A percentile compares a stretch with the other conserved stretches of the same genome.
These are phyloP conservation scores for Camelus dromedarius DNA, from an alignment of 2,113 vertebrate genomes.

Conservation along the genomic window DNA sequence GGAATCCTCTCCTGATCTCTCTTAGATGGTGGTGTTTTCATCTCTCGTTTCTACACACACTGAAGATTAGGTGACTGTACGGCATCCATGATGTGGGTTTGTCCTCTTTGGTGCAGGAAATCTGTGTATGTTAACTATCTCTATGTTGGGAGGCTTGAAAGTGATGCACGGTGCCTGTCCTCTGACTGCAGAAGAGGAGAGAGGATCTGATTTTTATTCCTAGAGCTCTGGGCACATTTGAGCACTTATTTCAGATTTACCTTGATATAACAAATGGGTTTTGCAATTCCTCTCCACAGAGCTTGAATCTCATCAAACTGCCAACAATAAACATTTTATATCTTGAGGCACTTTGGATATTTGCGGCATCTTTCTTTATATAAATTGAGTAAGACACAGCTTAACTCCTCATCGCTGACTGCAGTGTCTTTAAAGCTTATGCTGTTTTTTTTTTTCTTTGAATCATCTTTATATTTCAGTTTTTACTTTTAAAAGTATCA, in stretches of 20 bases:
- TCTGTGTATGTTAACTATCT: neutral
- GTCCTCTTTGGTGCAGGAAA: neutral
- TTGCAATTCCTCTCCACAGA: conserved; percentile 61
- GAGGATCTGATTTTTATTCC: conserved; percentile 41
- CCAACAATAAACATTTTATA: conserved; percentile 73
- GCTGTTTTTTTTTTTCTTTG: neutral
- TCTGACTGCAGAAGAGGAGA: neutral
- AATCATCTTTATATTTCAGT: neutral
- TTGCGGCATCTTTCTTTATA: conserved; percentile 57
- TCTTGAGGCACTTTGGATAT: conserved; percentile 66
- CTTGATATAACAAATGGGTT: conserved; percentile 70
- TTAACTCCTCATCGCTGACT: conserved; percentile 40
- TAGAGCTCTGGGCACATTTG: conserved; percentile 60
- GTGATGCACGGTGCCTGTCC: neutral
- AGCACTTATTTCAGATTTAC: conserved; percentile 73
- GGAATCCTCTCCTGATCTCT: neutral
- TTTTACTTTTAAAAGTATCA: conserved; percentile 16
- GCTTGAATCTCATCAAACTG: conserved; percentile 66
- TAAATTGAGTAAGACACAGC: conserved; percentile 53
- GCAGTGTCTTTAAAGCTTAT: neutral
- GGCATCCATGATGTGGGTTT: neutral
- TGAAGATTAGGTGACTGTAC: neutral
- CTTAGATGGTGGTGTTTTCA: neutral
- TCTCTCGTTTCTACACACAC: neutral
- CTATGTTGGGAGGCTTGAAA: neutral